These are phyloP conservation scores for Tamias sibiricus DNA, from an alignment of 2,113 vertebrate species.

Conservation along the genomic window DNA sequence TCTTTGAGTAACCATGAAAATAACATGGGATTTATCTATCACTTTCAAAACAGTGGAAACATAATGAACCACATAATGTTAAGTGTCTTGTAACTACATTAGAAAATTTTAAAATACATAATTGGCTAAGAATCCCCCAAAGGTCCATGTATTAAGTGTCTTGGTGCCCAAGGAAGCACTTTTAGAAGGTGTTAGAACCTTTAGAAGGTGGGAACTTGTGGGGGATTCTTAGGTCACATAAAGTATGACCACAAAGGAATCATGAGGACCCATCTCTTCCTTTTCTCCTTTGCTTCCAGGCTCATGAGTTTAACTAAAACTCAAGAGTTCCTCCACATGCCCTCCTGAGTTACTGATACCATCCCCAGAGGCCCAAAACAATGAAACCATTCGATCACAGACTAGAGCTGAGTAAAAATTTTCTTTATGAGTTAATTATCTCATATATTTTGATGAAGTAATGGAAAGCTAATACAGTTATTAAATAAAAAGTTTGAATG, in stretches of 20 bases:
- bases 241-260: fast-evolving
- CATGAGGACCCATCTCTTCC: neutral
- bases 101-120: neutral
- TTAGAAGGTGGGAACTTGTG: neutral
- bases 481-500: neutral
- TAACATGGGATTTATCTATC: neutral
- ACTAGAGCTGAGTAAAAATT: neutral
- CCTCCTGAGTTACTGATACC: neutral
- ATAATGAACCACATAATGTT: neutral
- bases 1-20: neutral
- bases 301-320: neutral
- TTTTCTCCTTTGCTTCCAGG: neutral
- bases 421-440: neutral
- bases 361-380: neutral
- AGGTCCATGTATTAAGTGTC: fast-evolving
- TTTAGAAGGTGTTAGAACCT: neutral
- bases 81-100: neutral
- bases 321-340: no score
- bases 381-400: neutral
- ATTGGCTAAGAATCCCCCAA: no score
- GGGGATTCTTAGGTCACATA: no score
- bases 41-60: neutral
- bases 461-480: neutral
- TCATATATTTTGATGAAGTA: neutral
- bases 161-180: neutral